Base-by-base conservation (phyloP, 2,797 vertebrate genomes). In the Anabas testudineus region DNA sequence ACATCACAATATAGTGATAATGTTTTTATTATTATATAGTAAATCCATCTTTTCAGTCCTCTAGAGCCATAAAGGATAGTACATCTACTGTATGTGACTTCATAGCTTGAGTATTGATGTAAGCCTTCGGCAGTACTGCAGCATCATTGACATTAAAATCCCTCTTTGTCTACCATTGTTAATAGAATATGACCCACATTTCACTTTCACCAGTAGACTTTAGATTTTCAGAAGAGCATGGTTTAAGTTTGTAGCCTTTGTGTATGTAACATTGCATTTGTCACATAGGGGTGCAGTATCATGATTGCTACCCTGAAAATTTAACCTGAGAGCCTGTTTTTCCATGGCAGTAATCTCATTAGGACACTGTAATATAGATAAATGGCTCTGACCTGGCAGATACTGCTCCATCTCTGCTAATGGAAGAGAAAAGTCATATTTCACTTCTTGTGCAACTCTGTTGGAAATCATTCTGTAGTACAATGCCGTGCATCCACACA, bases 331-430 rank as follows among this genome's bases (percentile, higher is more conserved):
- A 84, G 63, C 41, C 66, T 69, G 67, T 70, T 39, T 72, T 71
- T 68, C 54, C 67, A 61, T 79, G 84, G 69, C 43, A 79, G 71
- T 45, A 60, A 77, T 81, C 82, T 85, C 78, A 80, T 87, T 74
- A 84, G 88, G 86, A 86, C 82, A 76, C 71, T 73, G 76, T 86
- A 88, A 89, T 85, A 76, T 74, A 78, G 78, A 86, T 78, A 71
- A 82, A 87, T 87, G 72, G 78, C 71, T 42, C 42, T 75, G 73
- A 74, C 63, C 83, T 87, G 80, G 82, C 85, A 87, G 69, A 74
- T 59, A 48, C 59, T 47, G 16, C 54, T 88, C 67, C 73, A 80
- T 80, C 75, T 67, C 61, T 65, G 71, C 68, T 81, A 83, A 79
- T 82, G 75, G 78, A 83, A 60, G 61, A 80, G 59, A 63, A 70